These are phyloP conservation scores for Mycteria americana DNA, from an alignment of 2,797 vertebrate genomes.

Conservation along the genomic window DNA sequence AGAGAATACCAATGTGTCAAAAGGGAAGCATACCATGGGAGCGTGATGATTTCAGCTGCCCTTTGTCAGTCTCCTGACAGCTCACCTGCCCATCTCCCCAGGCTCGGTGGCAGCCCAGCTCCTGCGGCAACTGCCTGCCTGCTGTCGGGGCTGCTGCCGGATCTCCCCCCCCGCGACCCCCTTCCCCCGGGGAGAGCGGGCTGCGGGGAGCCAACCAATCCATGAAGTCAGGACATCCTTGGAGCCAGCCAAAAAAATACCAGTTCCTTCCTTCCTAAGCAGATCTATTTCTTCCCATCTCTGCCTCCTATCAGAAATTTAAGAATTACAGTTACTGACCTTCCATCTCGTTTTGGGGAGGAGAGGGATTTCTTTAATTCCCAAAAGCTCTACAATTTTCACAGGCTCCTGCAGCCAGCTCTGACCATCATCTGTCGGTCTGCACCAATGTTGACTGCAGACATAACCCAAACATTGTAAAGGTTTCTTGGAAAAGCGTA, in stretches of 20 bases:
- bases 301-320: background rate
- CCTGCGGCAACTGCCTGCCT: background rate
- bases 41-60: background rate
- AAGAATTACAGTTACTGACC: background rate
- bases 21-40: background rate
- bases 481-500: background rate
- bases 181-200: fast-evolving
- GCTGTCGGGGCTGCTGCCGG: background rate
- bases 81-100: background rate
- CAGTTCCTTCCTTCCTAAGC: background rate
- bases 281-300: background rate
- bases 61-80: background rate
- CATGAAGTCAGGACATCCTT: background rate
- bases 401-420: background rate
- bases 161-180: no score
- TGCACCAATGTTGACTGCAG: background rate
- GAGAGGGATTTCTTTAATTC: background rate
- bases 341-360: background rate
- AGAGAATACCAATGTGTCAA: background rate
- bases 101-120: background rate
- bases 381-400: background rate
- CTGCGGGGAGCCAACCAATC: background rate
- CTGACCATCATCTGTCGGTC: background rate
- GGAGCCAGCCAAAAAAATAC: background rate
- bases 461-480: background rate